Evolutionary conservation across 1,140 invertebrate species (phyloP), one percentile per base, ranked within the genome.

Genomic region (Panonychus citri): DNA sequence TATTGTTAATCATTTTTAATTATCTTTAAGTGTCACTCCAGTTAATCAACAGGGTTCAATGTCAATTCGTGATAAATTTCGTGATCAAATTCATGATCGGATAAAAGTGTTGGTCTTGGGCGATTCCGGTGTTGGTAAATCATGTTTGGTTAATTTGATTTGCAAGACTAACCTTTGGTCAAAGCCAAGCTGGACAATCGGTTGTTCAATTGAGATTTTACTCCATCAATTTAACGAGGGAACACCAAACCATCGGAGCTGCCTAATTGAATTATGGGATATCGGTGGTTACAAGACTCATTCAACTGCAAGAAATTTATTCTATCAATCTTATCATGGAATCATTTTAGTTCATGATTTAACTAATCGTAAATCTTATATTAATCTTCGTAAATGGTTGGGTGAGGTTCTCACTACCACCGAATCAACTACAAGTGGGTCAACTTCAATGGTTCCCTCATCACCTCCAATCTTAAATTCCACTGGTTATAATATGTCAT

Each of bases 191-290:
- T 95, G 87, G 83, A 96, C 90, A 0, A 81, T 96, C 59, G 91
- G 91, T 19, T 94, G 88, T 70, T 82, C 85, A 21, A 81, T 94
- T 2, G 88, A 96, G 73, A 86, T 96, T 1, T 93, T 89, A 75
- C 73, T 96, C 25, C 90, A 96, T 66, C 85, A 89, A 69, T 95
- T 83, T 64, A 89, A 87, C 69, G 88, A 91, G 74, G 89, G 89
- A 15, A 94, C 87, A 1, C 81, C 83, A 15, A 63, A 66, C 34
- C 88, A 96, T 66, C 82, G 82, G 61, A 82, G 82, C 26, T 95
- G 83, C 71, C 94, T 94, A 70, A 75, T 96, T 42, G 91, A 96
- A 73, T 73, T 96, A 25, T 96, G 89, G 81, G 93, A 97, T 68
- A 77, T 96, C 58, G 93, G 91, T 19, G 91, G 91, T 17, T 91